Evolutionary conservation across 2,888 invertebrate genomes (phyloP), one percentile per base, ranked within the genome.

Genomic region (Sceliomorpha sp.): DNA sequence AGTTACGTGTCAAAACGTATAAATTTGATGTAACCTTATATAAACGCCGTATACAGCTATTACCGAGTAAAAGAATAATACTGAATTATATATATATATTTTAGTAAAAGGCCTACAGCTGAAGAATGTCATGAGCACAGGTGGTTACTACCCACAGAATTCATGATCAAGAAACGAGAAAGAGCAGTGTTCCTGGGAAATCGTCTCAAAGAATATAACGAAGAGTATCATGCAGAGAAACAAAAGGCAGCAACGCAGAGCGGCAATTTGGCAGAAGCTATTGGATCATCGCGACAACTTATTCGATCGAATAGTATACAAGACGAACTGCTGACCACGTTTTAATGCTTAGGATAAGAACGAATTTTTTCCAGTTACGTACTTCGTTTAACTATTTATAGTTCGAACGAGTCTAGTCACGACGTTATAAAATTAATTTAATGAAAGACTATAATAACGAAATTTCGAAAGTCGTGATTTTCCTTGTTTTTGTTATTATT

Each of bases 111-210:
- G 81, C 97, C 98, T 71, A 92, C 95, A 39, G 94, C 96, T 0
- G 98, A 98, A 87, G 98, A 99, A 89, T 97, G 97, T 82, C 92
- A 96, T 86, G 98, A 98, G 86, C 98, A 98, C 89, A 93, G 98
- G 88, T 99, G 99, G 98, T 91, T 99, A 56, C 91, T 96, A 78
- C 94, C 96, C 32, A 94, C 95, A 27, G 97, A 98, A 88, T 96
- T 94, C 86, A 96, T 98, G 95, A 94, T 96, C 80, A 95, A 94
- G 89, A 96, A 97, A 88, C 91, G 98, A 24, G 97, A 98, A 87
- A 90, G 96, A 55, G 95, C 96, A 17, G 91, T 95, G 70, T 98
- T 98, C 90, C 90, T 95, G 55, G 95, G 96, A 67, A 94, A 93
- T 87, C 91, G 95, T 82, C 91, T 96, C 64, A 95, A 95, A 91